Base-by-base conservation (phyloP, 1,140 invertebrate genomes). In the Nebria ingens region DNA sequence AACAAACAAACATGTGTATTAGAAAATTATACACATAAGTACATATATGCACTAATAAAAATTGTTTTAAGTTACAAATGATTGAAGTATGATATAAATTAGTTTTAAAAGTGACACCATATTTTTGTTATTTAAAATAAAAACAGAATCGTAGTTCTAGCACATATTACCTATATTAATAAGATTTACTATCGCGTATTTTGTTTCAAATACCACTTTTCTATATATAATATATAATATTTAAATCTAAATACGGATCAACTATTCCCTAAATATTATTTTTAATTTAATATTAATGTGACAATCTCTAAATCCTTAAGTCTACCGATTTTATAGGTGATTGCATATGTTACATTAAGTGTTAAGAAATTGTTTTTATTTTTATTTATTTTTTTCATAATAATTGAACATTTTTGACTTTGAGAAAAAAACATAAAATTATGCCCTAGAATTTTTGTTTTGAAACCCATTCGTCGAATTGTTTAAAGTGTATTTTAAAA, bases 241-340 rank as follows among this genome's bases (percentile, higher is more conserved):
- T 62, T 62, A 65, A n/a, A 65, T 59, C 63, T 66, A 66, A 58
- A 49, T 63, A 66, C 61, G 61, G 62, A 55, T 66, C 62, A 66
- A 65, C 63, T 66, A 66, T 64, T 60, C 55, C 59, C 59, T 59
- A 53, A 56, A n/a, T n/a, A n/a, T n/a, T n/a, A n/a, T n/a, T 62
- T 59, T 66, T 59, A 60, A 60, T 62, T 65, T 57, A 64, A 62
- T 63, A 64, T 63, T 66, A 66, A 66, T 65, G 59, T 66, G 62
- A 64, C 61, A 59, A 64, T 63, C 25, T 60, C 56, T 58, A 60
- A 61, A 54, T 56, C 56, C 58, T 56, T 58, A 54, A 54, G 45
- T 55, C 62, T 66, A 63, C 61, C 59, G 59, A 63, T 63, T 62
- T 56, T 51, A 53, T 59, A 51, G 54, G 60, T 64, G 62, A 64